phyloP scores from a whole-genome alignment of 2,888 invertebrate genomes.

The Teleogryllus oceanicus region DNA sequence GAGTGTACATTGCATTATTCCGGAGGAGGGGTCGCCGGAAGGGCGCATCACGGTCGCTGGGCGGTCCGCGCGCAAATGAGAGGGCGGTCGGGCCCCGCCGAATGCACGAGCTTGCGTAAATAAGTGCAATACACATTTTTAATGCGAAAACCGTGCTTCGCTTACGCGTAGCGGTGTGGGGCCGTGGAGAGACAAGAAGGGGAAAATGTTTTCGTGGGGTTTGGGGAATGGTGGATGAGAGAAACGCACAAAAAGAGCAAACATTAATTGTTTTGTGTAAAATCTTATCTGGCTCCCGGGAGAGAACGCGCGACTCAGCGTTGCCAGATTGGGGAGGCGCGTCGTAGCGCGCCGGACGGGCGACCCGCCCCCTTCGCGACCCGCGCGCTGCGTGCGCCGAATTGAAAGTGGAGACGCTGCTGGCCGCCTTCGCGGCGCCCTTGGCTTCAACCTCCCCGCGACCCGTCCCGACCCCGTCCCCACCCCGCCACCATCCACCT shows the following conservation, averaged over 20 bases:
- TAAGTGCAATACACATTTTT: slow-evolving; percentile 4
- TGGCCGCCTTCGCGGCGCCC: no score
- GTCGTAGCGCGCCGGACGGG: not conserved
- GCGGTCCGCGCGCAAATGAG: not conserved
- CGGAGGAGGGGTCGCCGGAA: no score
- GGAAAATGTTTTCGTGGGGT: not conserved
- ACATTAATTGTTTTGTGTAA: slow-evolving; percentile 18
- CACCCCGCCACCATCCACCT: no score
- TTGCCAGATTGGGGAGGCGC: not conserved
- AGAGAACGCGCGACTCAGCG: not conserved
- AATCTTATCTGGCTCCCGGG: not conserved
- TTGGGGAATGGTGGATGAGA: not conserved
- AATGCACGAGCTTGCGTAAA: not conserved
- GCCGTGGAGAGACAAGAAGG: not conserved
- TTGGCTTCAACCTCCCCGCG: rapidly evolving
- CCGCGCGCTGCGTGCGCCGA: not conserved
- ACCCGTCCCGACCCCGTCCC: rapidly evolving
- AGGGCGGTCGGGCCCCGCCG: not conserved
- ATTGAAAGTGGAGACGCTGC: no score
- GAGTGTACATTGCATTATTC: no score
- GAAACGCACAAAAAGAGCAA: not conserved
- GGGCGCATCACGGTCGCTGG: no score
- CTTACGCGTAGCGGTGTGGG: not conserved
- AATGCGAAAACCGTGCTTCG: not conserved
- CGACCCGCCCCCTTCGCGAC: no score